A percentile compares a stretch with the other conserved stretches of the same genome.
These are phyloP conservation scores for Aricia artaxerxes DNA, from an alignment of 2,888 invertebrate species.

Conservation along the genomic window DNA sequence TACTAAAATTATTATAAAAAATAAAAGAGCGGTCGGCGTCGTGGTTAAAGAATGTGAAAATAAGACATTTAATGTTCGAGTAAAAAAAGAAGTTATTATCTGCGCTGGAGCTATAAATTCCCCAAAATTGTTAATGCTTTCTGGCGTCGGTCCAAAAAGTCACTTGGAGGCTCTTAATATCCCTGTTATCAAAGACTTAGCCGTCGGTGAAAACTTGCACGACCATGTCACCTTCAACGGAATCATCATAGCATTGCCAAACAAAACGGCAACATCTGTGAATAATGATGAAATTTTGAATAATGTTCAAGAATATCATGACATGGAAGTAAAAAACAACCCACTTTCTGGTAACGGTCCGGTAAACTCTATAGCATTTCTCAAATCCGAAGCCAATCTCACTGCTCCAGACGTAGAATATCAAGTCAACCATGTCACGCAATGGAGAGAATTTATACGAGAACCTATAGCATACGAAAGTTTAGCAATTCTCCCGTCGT, in stretches of 20 bases:
- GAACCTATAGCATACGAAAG: slow-evolving; percentile 70
- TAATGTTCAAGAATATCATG: slow-evolving; percentile 62
- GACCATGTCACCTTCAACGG: slow-evolving; percentile 68
- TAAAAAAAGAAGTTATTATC: slow-evolving; percentile 56
- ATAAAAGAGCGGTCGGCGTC: slow-evolving; percentile 58
- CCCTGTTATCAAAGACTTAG: slow-evolving; percentile 53
- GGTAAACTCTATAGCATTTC: slow-evolving; percentile 77
- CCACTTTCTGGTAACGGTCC: slow-evolving; percentile 79
- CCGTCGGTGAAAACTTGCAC: slow-evolving; percentile 65
- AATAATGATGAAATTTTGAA: slow-evolving; percentile 57
- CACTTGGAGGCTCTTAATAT: slow-evolving; percentile 54
- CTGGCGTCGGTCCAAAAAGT: slow-evolving; percentile 61
- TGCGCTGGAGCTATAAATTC: slow-evolving; percentile 57
- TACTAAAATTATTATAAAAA: slow-evolving; percentile 73
- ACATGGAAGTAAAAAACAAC: slow-evolving; percentile 58
- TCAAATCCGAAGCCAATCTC: slow-evolving; percentile 70
- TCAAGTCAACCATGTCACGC: slow-evolving; percentile 69
- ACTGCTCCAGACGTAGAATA: slow-evolving; percentile 83
- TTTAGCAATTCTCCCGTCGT: slow-evolving; percentile 67
- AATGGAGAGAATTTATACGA: slow-evolving; percentile 72
- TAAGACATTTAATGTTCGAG: slow-evolving; percentile 29
- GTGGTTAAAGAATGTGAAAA: slow-evolving; percentile 49
- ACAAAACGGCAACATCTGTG: slow-evolving; percentile 69
- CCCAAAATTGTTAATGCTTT: slow-evolving; percentile 62
- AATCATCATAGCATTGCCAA: slow-evolving; percentile 74